Evolutionary conservation across 2,113 vertebrate species (phyloP), one percentile per base, ranked within the genome.

Genomic region (Leucosticte australis): DNA sequence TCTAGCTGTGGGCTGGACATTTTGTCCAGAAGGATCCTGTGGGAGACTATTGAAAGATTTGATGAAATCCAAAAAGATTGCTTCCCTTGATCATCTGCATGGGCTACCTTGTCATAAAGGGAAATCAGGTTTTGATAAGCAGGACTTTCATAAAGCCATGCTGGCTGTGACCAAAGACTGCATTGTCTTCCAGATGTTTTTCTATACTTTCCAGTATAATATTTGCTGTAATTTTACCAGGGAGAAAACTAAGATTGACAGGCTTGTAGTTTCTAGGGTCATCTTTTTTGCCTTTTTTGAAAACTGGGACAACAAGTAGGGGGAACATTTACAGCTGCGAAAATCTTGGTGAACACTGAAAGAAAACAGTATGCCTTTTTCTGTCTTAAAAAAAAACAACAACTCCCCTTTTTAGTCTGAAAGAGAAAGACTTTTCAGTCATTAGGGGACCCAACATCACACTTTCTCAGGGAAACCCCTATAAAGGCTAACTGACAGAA

Each of bases 291-390:
- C 21, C 70, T 14, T 27, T 90, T 76, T 55, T 49, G 55, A 83
- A 83, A 69, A 69, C 0, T 63, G 7, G 26, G 15, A 35, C 7
- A 6, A 16, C 1, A 6, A 17, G 12, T 49, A 3, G 6, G 1
- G 3, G 12, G 10, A 37, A 9, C 6, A 26, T 67, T 76, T 90
- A 30, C 30, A 67, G 10, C 11, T 64, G 23, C 22, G 68, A 76
- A 59, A 15, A 49, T 37, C 16, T 2, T 27, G 49, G 23, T 8
- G 19, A 71, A 44, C 15, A 22, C 8, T 60, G 46, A 77, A 90
- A 55, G 6, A 83, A 88, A 85, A 22, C 0, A 24, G 1, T 19
- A 7, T 19, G 6, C 41, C 12, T 49, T 69, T 76, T 52, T 31
- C n/a, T 31, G 4, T 44, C 5, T 13, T 31, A 42, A 27, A 44